Conservation (phyloP, 2,797 vertebrate species). For the Cyclura pinguis region DNA sequence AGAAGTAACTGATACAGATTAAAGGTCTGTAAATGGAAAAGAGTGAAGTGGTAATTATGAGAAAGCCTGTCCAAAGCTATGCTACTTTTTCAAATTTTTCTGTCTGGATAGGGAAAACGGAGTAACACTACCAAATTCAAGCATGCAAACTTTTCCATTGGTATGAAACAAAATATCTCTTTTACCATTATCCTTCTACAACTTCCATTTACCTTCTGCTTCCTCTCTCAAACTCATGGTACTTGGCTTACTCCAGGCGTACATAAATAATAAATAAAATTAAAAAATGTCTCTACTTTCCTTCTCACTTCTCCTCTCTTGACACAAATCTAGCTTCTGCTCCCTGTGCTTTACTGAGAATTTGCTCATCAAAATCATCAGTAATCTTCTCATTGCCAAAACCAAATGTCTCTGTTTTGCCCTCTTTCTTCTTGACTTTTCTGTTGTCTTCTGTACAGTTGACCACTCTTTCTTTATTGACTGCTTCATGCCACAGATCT, state of each 20-base stretch:
- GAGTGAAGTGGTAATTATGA: neutral
- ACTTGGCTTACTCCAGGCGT: neutral
- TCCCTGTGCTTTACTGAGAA: neutral
- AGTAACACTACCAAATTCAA: neutral
- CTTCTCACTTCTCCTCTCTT: neutral
- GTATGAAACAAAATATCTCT: neutral
- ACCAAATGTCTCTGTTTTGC: neutral
- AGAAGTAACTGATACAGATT: neutral
- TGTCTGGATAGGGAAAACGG: neutral
- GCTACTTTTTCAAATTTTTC: neutral
- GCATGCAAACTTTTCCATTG: neutral
- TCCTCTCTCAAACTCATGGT: neutral
- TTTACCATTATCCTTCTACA: neutral
- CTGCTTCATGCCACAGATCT: neutral
- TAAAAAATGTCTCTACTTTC: neutral
- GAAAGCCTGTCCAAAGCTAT: neutral
- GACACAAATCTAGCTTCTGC: neutral
- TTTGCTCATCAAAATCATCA: neutral
- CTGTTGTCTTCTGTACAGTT: neutral
- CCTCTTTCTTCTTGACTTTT: neutral
- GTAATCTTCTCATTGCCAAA: neutral
- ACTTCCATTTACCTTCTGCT: neutral
- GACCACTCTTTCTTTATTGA: neutral
- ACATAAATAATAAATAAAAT: no score
- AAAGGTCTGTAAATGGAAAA: neutral